Evolutionary conservation across 1,140 invertebrate genomes (phyloP), one percentile per base, ranked within the genome.

Genomic region (Aethina tumida): DNA sequence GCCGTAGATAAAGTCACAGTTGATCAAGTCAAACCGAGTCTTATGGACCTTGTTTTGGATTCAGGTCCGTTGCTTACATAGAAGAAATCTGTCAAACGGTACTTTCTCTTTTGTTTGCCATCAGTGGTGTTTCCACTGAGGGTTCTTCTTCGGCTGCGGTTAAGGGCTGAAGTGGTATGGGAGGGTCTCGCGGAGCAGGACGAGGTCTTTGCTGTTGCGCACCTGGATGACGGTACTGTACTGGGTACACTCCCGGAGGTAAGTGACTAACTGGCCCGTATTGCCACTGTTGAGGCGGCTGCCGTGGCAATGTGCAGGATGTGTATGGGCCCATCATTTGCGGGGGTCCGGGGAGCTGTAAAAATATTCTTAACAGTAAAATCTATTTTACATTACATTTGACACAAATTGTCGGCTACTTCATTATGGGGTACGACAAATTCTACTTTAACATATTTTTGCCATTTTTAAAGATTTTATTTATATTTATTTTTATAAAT

Each of bases 71-170:
- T 12, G 8, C 14, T 58, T 56, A 58, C 38, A 58, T 40, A 39
- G 50, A 43, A 15, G 59, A 58, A 30, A 54, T 56, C 52, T 59
- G 67, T 70, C 68, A 70, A 60, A 71, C 68, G 38, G 68, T 69
- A 49, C 67, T 70, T 46, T 70, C 69, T n/a, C 66, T 56, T 53
- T 71, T 71, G 36, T 60, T 63, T 37, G 67, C 52, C 65, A 70
- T 68, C 33, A 70, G 56, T 9, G 69, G 69, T 39, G 68, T 70
- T 54, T 70, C 64, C 33, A 60, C 62, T 34, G 65, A 64, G 16
- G 59, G 61, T 51, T 69, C 67, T 35, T 70, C 67, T 39, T 70
- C 67, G 14, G 49, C 35, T 5, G 50, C 32, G 22, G 48, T 27
- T 25, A 61, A 25, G 5, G 62, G 63, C 47, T 62, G 68, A 35